A percentile compares a stretch with the other conserved stretches of the same genome.
These are phyloP conservation scores for Thecocarcelia acutangulata DNA, from an alignment of 2,888 invertebrate genomes.

Conservation along the genomic window DNA sequence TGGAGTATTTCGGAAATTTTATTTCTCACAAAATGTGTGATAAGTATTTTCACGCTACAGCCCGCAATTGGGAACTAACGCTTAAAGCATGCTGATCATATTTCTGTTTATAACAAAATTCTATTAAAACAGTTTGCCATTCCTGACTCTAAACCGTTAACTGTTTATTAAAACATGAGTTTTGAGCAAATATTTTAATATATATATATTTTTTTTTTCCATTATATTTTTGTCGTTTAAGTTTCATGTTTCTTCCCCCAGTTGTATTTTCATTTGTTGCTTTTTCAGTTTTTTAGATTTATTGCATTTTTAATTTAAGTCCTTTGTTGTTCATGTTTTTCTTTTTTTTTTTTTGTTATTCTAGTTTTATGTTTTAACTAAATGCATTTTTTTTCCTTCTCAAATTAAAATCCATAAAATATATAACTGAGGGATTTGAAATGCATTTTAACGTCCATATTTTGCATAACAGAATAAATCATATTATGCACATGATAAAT, in stretches of 20 bases:
- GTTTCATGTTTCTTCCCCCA: not conserved
- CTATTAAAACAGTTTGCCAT: not conserved
- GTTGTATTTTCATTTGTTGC: constrained; percentile 8
- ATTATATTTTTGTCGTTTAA: constrained; percentile 2
- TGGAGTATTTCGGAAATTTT: too few relatives aligned
- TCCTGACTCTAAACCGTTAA: constrained; percentile 26
- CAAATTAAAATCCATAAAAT: constrained; percentile 38
- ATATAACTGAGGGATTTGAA: constrained; percentile 60
- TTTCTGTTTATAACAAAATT: too few relatives aligned
- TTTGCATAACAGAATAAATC: constrained; percentile 65
- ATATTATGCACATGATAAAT: constrained; percentile 59
- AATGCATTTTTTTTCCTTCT: constrained; percentile 28
- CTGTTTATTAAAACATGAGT: constrained; percentile 28
- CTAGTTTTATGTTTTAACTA: constrained; percentile 25
- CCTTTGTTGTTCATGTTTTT: constrained; percentile 33
- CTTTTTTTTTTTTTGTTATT: constrained; percentile 2
- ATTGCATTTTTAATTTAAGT: constrained; percentile 64
- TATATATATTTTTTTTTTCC: constrained; percentile 15
- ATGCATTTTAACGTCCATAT: constrained; percentile 46
- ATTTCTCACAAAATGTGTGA: too few relatives aligned
- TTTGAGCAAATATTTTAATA: not conserved
- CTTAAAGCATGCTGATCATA: too few relatives aligned
- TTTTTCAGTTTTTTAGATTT: constrained; percentile 48
- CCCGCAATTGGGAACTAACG: too few relatives aligned
- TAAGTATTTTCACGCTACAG: too few relatives aligned